Percentiles rank a stretch among this genome's conserved stretches.
Conservation (phyloP, 2,797 vertebrate species). For the Mallotus villosus region DNA sequence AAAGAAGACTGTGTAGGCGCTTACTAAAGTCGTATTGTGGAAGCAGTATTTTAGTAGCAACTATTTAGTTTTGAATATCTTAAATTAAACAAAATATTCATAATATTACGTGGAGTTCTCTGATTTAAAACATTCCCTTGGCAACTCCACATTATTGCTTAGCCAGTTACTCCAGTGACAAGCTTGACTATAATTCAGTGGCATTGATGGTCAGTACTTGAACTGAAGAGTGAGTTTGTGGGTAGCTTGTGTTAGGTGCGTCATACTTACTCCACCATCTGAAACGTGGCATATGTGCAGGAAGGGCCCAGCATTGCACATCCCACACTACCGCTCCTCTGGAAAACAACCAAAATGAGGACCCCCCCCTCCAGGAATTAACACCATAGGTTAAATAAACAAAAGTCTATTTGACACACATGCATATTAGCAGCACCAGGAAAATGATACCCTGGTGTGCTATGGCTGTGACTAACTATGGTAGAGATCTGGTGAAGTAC, state of each 20-base stretch:
- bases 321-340: slow-evolving; percentile 67
- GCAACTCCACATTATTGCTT: not conserved
- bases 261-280: slow-evolving; percentile 91
- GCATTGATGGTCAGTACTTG: not conserved
- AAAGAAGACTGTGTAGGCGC: too few species aligned
- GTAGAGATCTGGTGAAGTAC: not conserved
- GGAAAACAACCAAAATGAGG: slow-evolving; percentile 16
- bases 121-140: too few species aligned
- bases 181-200: slow-evolving; percentile 11
- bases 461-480: not conserved
- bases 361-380: not conserved
- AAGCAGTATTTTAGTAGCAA: too few species aligned
- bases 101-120: too few species aligned
- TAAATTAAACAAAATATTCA: too few species aligned
- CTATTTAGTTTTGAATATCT: too few species aligned
- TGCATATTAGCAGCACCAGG: not conserved
- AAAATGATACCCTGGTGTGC: too few species aligned
- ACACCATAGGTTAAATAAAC: not conserved
- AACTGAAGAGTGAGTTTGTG: not conserved
- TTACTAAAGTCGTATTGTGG: too few species aligned
- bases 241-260: not conserved
- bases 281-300: slow-evolving; percentile 91
- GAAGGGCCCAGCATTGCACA: slow-evolving; percentile 89
- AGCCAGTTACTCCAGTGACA: not conserved
- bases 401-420: too few species aligned